Evolutionary conservation across 2,113 vertebrate species (phyloP).

Genomic region (Lophotis ruficrista): DNA sequence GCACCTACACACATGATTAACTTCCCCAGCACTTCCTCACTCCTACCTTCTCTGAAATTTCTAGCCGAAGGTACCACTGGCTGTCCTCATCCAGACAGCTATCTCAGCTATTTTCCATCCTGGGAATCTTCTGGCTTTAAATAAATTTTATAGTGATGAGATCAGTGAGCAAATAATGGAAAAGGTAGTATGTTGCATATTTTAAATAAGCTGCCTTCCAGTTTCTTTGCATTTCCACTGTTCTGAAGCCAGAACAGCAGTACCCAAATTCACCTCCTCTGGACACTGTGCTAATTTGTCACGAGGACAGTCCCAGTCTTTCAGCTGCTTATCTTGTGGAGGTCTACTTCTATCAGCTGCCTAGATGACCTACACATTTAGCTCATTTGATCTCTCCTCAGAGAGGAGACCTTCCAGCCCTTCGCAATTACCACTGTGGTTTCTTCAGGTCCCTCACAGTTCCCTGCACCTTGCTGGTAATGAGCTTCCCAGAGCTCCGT

Average conservation of each 20-base stretch:
- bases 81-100: neutral
- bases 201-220: neutral
- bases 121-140: neutral
- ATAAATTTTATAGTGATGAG: neutral
- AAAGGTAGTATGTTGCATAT: accelerated
- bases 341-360: neutral
- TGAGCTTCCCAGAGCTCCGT: neutral
- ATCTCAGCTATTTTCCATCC: neutral
- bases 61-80: neutral
- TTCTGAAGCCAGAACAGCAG: neutral
- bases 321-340: neutral
- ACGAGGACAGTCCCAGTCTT: neutral
- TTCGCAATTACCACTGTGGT: neutral
- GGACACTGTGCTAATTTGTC: accelerated
- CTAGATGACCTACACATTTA: neutral
- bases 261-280: neutral
- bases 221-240: neutral
- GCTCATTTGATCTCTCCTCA: neutral
- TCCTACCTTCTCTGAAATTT: neutral
- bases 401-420: neutral
- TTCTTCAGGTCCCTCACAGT: neutral
- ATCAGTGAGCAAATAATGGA: neutral
- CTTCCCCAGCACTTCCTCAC: neutral
- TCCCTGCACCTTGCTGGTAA: neutral
- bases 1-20: neutral